A percentile compares a stretch with the other conserved stretches of the same genome.
phyloP scores from a whole-genome alignment of 1,140 invertebrate genomes.

The Leptinotarsa undecemlineata region DNA sequence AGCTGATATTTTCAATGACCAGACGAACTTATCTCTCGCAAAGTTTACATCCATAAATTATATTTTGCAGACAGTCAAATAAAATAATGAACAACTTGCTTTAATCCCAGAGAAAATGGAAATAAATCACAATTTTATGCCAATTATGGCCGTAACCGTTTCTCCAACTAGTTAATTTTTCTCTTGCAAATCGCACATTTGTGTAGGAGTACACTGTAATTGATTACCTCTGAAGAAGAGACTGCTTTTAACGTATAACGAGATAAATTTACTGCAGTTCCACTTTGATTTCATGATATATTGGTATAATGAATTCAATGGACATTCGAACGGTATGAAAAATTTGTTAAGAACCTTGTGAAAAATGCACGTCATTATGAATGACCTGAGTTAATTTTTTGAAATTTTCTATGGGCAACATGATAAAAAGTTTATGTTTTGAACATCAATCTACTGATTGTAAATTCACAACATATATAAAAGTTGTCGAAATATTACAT shows the following conservation, averaged over 20 bases:
- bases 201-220: constrained; percentile 1
- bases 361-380: no score
- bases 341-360: neutral
- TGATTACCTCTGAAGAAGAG: neutral
- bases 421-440: no score
- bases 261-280: neutral
- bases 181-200: neutral
- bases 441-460: no score
- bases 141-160: neutral
- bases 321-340: neutral
- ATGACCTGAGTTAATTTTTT: no score
- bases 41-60: neutral
- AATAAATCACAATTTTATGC: constrained; percentile 6
- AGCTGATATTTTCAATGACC: no score
- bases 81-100: neutral
- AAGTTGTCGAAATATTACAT: no score
- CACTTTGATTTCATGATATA: neutral
- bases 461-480: no score
- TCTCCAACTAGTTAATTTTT: neutral
- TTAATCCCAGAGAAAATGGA: neutral
- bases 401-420: no score
- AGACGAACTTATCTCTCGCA: no score
- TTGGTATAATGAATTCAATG: neutral
- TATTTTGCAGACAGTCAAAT: neutral
- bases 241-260: neutral